Conservation (phyloP, 2,113 vertebrate genomes). For the Nymphicus hollandicus region DNA sequence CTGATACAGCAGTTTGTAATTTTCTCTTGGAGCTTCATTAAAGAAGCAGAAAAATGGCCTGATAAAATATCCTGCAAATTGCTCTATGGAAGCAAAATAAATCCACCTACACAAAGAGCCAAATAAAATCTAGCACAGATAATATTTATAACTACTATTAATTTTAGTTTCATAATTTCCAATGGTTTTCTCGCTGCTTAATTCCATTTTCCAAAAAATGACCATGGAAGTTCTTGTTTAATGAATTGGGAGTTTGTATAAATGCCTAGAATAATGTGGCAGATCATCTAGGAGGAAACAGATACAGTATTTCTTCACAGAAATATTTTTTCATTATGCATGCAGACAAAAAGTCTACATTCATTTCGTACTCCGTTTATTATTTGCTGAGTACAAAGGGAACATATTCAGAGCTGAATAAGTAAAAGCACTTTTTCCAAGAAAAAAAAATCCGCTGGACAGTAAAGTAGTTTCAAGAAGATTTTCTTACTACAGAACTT, state of each 20-base stretch:
- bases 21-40: background rate
- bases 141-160: background rate
- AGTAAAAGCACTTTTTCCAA: background rate
- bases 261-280: background rate
- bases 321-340: background rate
- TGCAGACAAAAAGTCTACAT: background rate
- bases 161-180: background rate
- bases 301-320: background rate
- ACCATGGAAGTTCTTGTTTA: background rate
- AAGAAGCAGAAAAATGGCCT: background rate
- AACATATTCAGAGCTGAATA: background rate
- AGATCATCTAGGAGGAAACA: background rate
- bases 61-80: background rate
- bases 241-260: background rate
- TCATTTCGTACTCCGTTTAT: background rate
- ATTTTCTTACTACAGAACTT: background rate
- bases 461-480: background rate
- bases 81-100: background rate
- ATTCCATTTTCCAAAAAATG: background rate
- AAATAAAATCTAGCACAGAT: background rate
- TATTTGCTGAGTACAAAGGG: background rate
- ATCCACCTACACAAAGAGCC: background rate
- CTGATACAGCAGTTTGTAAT: background rate
- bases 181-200: background rate
- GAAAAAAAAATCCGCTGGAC: background rate